phyloP scores from a whole-genome alignment of 2,113 vertebrate genomes.

The Urocitellus parryii region DNA sequence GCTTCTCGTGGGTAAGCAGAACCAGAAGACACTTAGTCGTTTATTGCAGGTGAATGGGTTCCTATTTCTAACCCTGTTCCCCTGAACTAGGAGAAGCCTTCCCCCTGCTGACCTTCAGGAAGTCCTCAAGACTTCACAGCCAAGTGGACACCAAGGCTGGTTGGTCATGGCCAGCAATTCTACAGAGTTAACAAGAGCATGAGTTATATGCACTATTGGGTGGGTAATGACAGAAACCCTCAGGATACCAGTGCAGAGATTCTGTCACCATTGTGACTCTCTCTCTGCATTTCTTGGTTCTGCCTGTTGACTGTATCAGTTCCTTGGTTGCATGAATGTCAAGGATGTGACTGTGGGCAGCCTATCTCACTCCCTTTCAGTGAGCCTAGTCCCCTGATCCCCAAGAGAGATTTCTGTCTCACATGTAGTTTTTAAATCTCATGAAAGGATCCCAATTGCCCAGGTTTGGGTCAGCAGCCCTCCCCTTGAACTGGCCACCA shows the following conservation, averaged over 20 bases:
- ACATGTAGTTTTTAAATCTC: not conserved
- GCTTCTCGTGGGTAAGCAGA: not conserved
- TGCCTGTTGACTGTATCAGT: not conserved
- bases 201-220: not conserved
- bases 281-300: not conserved
- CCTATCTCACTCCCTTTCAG: not conserved
- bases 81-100: not conserved
- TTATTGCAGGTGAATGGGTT: not conserved
- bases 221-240: not conserved
- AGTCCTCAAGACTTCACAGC: not conserved
- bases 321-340: not conserved
- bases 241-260: not conserved
- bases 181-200: not conserved
- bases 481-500: not conserved
- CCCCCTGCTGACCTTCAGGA: not conserved
- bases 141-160: not conserved
- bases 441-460: not conserved
- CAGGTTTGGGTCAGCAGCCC: not conserved
- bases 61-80: too few species aligned
- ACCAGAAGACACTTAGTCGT: not conserved
- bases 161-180: rapidly evolving
- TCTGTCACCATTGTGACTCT: not conserved
- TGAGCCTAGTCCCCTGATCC: not conserved
- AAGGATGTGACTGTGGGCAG: not conserved
- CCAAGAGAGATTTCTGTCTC: not conserved